These are phyloP conservation scores for Varanus komodoensis DNA, from an alignment of 2,113 vertebrate genomes.

Conservation along the genomic window DNA sequence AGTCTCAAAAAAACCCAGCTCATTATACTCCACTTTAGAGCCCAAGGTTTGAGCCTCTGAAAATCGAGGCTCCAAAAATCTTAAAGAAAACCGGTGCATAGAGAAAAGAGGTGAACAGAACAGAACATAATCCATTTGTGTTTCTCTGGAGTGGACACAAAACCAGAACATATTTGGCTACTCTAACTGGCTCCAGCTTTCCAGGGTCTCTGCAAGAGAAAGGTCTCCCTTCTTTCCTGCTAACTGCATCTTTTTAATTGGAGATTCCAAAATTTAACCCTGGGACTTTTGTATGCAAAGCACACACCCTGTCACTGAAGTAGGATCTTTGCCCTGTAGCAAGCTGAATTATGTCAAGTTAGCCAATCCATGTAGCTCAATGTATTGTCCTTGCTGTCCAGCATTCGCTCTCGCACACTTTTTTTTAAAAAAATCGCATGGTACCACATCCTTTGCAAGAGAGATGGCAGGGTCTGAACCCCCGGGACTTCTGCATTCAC, in stretches of 20 bases:
- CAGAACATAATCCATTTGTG: neutral
- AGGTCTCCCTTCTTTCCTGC: neutral
- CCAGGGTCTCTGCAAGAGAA: neutral
- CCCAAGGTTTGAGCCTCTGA: neutral
- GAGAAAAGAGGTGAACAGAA: neutral
- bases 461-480: too few relatives aligned
- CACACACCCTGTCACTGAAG: too few relatives aligned
- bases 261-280: too few relatives aligned
- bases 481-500: too few relatives aligned
- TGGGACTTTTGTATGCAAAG: too few relatives aligned
- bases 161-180: too few relatives aligned
- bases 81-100: neutral
- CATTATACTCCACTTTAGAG: rapidly evolving
- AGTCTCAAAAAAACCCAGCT: neutral
- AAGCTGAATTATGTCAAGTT: too few relatives aligned
- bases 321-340: too few relatives aligned
- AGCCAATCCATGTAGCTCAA: neutral
- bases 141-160: neutral
- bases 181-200: neutral
- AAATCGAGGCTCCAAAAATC: neutral
- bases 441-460: neutral
- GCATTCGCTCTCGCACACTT: neutral
- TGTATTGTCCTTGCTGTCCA: too few relatives aligned
- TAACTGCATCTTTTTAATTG: too few relatives aligned
- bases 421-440: neutral